Conservation (phyloP, 1,140 invertebrate genomes). For the Ganaspis sp. region DNA sequence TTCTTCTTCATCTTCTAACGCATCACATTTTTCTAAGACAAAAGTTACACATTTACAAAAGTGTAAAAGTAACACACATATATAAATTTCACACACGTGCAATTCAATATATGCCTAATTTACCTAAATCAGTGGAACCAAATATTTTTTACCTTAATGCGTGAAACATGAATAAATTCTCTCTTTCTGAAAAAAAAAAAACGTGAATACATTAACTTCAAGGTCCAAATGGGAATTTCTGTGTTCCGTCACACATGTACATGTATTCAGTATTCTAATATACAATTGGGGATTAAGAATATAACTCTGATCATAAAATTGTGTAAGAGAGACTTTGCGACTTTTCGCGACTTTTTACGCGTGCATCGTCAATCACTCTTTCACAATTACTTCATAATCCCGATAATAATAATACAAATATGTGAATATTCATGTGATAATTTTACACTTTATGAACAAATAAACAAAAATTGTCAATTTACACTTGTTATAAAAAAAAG, state of each 20-base stretch:
- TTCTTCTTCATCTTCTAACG: too few species aligned
- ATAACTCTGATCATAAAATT: background rate
- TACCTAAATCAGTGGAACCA: background rate
- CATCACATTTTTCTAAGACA: too few species aligned
- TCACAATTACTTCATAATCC: too few species aligned
- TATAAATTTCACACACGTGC: background rate
- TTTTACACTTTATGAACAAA: too few species aligned
- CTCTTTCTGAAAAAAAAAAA: too few species aligned
- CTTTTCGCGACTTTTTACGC: background rate
- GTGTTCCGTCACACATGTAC: background rate
- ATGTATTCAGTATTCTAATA: background rate
- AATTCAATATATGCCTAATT: background rate
- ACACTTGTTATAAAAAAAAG: too few species aligned
- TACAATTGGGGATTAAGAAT: background rate
- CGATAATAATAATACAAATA: too few species aligned
- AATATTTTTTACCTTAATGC: background rate
- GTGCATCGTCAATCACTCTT: too few species aligned
- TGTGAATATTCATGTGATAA: too few species aligned
- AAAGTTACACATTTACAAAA: too few species aligned
- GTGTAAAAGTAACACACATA: too few species aligned
- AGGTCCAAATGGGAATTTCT: background rate
- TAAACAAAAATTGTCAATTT: too few species aligned
- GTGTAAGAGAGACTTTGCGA: slow-evolving; percentile 1
- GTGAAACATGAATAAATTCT: background rate
- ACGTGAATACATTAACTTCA: background rate